Base-by-base conservation (phyloP, 2,113 vertebrate genomes). In the Orycteropus afer region DNA sequence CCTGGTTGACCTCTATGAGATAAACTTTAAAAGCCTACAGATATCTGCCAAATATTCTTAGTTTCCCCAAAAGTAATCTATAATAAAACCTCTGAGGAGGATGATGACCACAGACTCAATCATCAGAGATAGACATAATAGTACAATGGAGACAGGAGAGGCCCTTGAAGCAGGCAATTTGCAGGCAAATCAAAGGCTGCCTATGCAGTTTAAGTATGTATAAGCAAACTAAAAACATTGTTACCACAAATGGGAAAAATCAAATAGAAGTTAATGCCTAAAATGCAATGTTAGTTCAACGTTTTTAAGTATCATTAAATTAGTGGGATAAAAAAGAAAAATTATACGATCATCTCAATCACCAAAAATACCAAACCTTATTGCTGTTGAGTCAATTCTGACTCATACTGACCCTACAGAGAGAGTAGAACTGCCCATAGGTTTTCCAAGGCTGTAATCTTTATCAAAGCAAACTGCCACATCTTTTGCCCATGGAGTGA, bases 301-400 rank as follows among this genome's bases (percentile, higher is more conserved):
- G 78, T 91, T 96, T 95, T 67, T 90, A 95, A 96, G 87, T 84
- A 83, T 34, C 73, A 42, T 77, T 91, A 86, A 93, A 49, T 86
- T 84, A 82, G 90, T 47, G 82, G 76, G 55, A 23, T 79, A 76
- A 73, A 89, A 81, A 42, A 79, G 40, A 80, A 53, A 84, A 93
- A 80, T 34, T n/a, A 11, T 40, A 51, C 20, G 17, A 86, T 84
- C 76, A 77, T 63, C 42, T 93, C 73, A 95, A 92, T 40, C 63
- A 65, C 55, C 8, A 57, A 57, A 15, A 11, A 57, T n/a, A 57
- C 8, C 13, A 57, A 57, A 57, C 55, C 55, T 57, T 17, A 57
- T 57, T 57, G 18, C 55, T 4, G 18, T 57, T 12, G 55, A 57
- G 11, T 22, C 20, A 22, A 11, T 57, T 12, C 63, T 65, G 63